Conservation (phyloP, 2,113 vertebrate genomes). For the Sylvia atricapilla region DNA sequence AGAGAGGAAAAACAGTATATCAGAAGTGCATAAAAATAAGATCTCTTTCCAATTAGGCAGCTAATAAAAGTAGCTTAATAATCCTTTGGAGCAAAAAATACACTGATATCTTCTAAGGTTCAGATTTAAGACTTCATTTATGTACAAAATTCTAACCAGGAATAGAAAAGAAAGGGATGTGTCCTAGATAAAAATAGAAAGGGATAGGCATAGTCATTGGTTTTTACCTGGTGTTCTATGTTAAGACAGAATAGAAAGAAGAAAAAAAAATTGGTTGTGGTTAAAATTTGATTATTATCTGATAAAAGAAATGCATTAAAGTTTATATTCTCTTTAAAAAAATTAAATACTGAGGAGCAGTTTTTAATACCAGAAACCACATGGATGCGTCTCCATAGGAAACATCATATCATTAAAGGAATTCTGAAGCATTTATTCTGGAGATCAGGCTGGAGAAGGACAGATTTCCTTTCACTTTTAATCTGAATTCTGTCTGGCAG, state of each 20-base stretch:
- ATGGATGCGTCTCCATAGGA: not conserved
- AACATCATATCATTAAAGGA: not conserved
- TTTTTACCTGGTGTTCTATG: not conserved
- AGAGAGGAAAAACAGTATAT: not conserved
- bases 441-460: not conserved
- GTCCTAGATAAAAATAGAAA: not conserved
- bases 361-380: not conserved
- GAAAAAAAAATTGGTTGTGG: not conserved
- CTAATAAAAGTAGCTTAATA: not conserved
- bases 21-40: not conserved
- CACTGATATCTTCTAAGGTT: not conserved
- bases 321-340: not conserved
- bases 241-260: not conserved
- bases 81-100: not conserved
- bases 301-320: not conserved
- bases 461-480: not conserved
- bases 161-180: not conserved
- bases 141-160: not conserved
- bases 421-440: not conserved
- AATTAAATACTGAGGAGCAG: not conserved
- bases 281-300: not conserved
- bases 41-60: not conserved
- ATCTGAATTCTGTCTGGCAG: not conserved
- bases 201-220: not conserved
- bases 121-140: not conserved